Percentiles rank a stretch among this genome's conserved stretches.
phyloP scores from a whole-genome alignment of 2,113 vertebrate species.

The Otus sunia region DNA sequence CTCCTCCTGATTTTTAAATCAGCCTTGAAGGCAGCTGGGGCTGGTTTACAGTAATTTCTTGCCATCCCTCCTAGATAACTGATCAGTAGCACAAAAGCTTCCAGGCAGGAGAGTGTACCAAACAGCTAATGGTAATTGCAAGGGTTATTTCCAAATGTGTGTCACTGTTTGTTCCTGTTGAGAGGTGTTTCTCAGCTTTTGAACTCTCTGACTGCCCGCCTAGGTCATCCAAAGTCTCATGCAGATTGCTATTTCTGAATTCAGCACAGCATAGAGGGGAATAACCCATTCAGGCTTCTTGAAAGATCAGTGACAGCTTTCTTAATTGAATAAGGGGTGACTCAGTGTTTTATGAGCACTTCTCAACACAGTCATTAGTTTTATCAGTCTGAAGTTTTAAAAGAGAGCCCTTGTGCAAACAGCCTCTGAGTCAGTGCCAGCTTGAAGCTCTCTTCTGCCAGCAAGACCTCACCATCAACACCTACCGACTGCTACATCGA shows the following conservation, averaged over 20 bases:
- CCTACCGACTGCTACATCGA: background rate
- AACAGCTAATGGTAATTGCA: background rate
- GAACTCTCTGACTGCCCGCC: background rate
- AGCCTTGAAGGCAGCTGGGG: background rate
- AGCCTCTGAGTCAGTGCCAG: background rate
- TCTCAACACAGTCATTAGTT: constrained; percentile 50
- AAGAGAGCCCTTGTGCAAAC: constrained; percentile 35
- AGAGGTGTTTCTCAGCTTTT: constrained; percentile 40
- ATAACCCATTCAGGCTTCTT: background rate
- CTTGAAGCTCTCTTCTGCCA: background rate
- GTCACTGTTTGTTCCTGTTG: background rate
- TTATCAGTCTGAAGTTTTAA: constrained; percentile 54
- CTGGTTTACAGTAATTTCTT: constrained; percentile 41
- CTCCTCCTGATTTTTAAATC: constrained; percentile 49
- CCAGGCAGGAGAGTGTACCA: constrained; percentile 19
- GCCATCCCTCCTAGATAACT: background rate
- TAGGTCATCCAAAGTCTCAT: background rate
- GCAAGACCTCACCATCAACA: background rate
- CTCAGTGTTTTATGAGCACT: constrained; percentile 4
- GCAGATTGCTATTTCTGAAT: background rate
- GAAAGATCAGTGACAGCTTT: background rate
- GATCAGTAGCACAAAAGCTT: constrained; percentile 21
- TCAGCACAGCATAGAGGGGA: background rate
- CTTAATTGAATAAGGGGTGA: background rate
- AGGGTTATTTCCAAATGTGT: constrained; percentile 31